phyloP scores from a whole-genome alignment of 1,140 invertebrate genomes.

The Bradynema listronoti region DNA sequence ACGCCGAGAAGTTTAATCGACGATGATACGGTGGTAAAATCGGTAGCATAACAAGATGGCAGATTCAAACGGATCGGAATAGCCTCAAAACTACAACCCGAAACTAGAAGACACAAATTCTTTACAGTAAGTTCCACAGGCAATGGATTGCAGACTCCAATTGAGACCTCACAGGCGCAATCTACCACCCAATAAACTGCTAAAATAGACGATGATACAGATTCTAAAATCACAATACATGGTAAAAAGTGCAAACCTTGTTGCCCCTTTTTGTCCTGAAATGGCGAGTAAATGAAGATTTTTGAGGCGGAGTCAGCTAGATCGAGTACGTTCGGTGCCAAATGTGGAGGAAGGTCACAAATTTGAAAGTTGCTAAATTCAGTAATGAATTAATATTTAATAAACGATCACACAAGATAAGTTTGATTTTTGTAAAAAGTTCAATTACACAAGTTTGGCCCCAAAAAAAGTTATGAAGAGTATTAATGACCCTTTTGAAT shows the following conservation, averaged over 20 bases:
- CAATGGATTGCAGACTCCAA: constrained; percentile 48
- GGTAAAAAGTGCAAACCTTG: constrained; percentile 28
- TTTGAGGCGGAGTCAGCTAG: constrained; percentile 17
- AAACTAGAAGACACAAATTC: constrained; percentile 39
- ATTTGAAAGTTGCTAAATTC: constrained; percentile 44
- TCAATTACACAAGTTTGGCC: not conserved
- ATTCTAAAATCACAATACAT: constrained; percentile 1
- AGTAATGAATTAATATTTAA: too few relatives aligned
- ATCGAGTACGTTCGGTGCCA: constrained; percentile 45
- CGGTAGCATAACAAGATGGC: constrained; percentile 27
- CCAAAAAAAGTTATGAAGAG: not conserved
- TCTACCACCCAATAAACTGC: constrained; percentile 50
- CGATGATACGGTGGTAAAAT: constrained; percentile 5
- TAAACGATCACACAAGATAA: too few relatives aligned
- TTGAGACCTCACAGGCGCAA: constrained; percentile 44
- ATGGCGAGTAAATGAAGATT: constrained; percentile 57
- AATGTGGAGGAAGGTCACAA: constrained; percentile 39
- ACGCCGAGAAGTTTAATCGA: constrained; percentile 44
- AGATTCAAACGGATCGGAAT: constrained; percentile 45
- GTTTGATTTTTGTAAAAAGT: not conserved
- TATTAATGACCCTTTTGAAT: constrained; percentile 1
- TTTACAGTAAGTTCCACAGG: constrained; percentile 47
- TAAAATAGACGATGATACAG: constrained; percentile 19
- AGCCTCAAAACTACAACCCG: constrained; percentile 44
- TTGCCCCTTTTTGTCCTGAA: constrained; percentile 40